These are phyloP conservation scores for Cepaea hortensis DNA, from an alignment of 2,888 invertebrate species.

Conservation along the genomic window DNA sequence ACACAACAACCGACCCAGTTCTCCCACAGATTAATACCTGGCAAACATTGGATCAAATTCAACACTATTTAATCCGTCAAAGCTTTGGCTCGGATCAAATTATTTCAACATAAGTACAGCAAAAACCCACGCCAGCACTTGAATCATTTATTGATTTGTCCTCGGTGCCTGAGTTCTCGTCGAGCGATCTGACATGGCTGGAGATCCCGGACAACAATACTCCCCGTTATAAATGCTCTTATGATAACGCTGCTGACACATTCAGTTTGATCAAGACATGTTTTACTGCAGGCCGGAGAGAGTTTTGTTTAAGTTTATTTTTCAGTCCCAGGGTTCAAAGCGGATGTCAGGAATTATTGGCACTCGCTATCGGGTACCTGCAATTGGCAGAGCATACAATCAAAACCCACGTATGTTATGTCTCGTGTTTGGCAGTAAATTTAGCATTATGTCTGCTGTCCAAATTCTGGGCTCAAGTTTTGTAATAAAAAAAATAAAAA, in stretches of 20 bases:
- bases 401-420: no score
- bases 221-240: not conserved
- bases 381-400: no score
- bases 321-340: no score
- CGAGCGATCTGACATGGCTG: not conserved
- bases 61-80: constrained; percentile 1
- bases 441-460: no score
- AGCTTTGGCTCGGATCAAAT: no score
- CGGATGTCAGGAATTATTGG: no score
- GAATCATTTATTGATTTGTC: not conserved
- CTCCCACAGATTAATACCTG: not conserved
- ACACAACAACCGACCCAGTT: no score
- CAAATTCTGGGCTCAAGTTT: no score
- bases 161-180: not conserved
- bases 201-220: not conserved
- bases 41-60: not conserved
- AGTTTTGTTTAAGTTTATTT: no score
- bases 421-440: no score
- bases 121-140: not conserved
- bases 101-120: not conserved
- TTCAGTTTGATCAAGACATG: not conserved
- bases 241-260: not conserved
- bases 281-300: not conserved
- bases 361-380: no score
- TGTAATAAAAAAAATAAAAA: no score